Percentiles rank a stretch among this genome's conserved stretches.
Evolutionary conservation across 2,797 vertebrate species (phyloP).

Genomic region (Novumbra hubbsi): DNA sequence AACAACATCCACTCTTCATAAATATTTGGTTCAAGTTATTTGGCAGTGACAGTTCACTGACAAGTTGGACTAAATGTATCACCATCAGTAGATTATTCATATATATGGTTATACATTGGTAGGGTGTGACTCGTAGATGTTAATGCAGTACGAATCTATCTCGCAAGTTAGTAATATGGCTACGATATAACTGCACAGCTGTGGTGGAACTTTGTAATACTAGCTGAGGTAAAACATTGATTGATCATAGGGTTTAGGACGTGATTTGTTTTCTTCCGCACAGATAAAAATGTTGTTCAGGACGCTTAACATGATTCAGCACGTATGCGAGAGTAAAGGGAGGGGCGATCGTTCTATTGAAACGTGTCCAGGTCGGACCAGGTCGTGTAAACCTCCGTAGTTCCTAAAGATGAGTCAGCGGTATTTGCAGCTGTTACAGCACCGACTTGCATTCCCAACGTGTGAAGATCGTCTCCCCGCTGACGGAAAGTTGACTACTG

Average conservation of each 20-base stretch:
- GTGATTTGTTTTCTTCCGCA: background rate
- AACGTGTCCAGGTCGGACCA: too few species aligned
- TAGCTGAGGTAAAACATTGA: background rate
- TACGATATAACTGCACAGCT: background rate
- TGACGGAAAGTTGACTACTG: background rate
- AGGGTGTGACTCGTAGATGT: background rate
- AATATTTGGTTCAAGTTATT: background rate
- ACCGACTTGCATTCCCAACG: background rate
- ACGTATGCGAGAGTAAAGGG: background rate
- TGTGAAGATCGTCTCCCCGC: background rate
- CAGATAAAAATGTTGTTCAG: conserved; percentile 17
- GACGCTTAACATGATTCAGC: conserved; percentile 15
- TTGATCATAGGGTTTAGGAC: background rate
- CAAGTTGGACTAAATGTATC: background rate
- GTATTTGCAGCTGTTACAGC: background rate
- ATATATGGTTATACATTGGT: background rate
- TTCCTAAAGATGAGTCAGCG: conserved; percentile 3
- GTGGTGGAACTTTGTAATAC: background rate
- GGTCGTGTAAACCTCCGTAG: too few species aligned
- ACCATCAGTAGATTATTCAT: background rate
- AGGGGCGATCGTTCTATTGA: background rate
- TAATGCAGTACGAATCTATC: background rate
- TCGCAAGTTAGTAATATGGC: background rate
- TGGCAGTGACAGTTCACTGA: background rate
- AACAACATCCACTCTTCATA: background rate